Evolutionary conservation across 2,888 invertebrate species (phyloP).

Genomic region (Ectropis crepuscularia): DNA sequence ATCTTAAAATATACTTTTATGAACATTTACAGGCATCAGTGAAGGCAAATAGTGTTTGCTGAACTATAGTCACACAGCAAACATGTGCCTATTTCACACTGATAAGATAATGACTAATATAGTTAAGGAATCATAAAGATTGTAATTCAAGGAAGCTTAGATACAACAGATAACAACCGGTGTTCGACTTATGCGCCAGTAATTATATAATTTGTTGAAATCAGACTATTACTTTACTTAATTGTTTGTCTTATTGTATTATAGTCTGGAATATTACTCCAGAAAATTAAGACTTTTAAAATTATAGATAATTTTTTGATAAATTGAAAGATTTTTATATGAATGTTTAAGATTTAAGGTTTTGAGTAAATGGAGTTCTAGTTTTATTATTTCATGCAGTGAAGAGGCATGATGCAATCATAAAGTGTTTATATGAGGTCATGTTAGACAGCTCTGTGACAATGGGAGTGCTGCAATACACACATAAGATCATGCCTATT

Average conservation of each 20-base stretch:
- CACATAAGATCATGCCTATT: too few species aligned
- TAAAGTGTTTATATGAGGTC: too few species aligned
- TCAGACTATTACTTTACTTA: constrained; percentile 67
- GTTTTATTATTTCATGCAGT: too few species aligned
- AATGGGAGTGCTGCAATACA: too few species aligned
- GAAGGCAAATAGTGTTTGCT: constrained; percentile 27
- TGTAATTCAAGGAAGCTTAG: constrained; percentile 65
- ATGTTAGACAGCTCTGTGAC: too few species aligned
- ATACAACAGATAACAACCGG: constrained; percentile 48
- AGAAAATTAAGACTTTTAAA: constrained; percentile 3
- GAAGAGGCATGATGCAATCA: too few species aligned
- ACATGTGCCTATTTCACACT: constrained; percentile 59
- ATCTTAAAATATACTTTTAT: too few species aligned
- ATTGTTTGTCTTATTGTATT: constrained; percentile 18
- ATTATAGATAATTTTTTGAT: constrained; percentile 4
- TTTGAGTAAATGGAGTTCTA: too few species aligned
- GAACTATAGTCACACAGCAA: constrained; percentile 64
- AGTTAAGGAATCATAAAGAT: constrained; percentile 70
- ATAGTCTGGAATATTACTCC: background rate
- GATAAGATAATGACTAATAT: constrained; percentile 82
- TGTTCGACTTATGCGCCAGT: constrained; percentile 81
- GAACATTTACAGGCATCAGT: too few species aligned
- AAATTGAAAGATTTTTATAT: too few species aligned
- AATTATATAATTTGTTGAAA: constrained; percentile 73
- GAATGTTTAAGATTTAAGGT: too few species aligned